Evolutionary conservation across 2,888 invertebrate genomes (phyloP).

Genomic region (Heliconius hortense): DNA sequence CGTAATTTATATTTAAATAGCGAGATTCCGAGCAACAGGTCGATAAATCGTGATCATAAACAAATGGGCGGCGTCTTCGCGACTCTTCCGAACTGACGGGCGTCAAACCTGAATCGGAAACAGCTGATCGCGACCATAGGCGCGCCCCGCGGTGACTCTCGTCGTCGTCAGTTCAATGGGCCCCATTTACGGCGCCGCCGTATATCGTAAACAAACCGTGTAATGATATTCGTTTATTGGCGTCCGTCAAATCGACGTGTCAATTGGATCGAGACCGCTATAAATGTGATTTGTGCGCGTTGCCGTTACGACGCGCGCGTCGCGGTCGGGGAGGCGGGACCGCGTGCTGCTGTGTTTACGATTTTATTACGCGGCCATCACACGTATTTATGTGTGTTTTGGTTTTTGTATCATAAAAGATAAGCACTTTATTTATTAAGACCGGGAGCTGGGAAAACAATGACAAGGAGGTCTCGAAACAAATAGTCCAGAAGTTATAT

Average conservation of each 20-base stretch:
- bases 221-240: slow-evolving; percentile 34
- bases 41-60: slow-evolving; percentile 34
- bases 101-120: slow-evolving; percentile 34
- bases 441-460: slow-evolving; percentile 4
- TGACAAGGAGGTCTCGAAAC: background rate
- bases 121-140: slow-evolving; percentile 39
- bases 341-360: slow-evolving; percentile 13
- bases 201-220: slow-evolving; percentile 44
- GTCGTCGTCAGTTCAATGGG: slow-evolving; percentile 42
- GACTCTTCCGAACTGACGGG: slow-evolving; percentile 16
- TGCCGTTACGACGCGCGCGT: slow-evolving; percentile 20
- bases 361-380: slow-evolving; percentile 23
- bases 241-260: slow-evolving; percentile 38
- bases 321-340: slow-evolving; percentile 15
- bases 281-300: slow-evolving; percentile 34
- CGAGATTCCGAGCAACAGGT: slow-evolving; percentile 34
- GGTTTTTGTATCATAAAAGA: slow-evolving; percentile 22
- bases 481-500: background rate
- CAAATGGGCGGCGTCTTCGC: slow-evolving; percentile 28
- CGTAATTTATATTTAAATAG: slow-evolving; percentile 32
- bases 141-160: slow-evolving; percentile 27
- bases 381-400: slow-evolving; percentile 20
- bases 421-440: slow-evolving; percentile 3
- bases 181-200: slow-evolving; percentile 66
- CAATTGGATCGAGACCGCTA: slow-evolving; percentile 32